Evolutionary conservation across 2,888 invertebrate genomes (phyloP).

Genomic region (Lasioglossum leucozonium): DNA sequence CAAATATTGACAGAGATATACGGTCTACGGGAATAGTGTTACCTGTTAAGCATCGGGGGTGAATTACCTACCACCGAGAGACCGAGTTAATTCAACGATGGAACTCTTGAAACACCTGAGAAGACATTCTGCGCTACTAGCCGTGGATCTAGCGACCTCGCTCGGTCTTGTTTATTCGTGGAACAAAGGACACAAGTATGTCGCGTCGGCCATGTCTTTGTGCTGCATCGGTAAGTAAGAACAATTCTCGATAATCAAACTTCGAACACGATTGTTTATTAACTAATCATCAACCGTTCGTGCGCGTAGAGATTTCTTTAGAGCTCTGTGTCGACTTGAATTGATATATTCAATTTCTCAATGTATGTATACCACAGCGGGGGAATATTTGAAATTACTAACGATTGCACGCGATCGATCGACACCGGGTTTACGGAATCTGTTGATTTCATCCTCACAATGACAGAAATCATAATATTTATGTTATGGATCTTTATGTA

Average conservation of each 20-base stretch:
- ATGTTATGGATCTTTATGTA: no score
- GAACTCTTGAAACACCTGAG: conserved; percentile 19
- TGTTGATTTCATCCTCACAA: neutral
- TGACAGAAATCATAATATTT: neutral
- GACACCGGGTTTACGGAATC: neutral
- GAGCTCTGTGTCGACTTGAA: no score
- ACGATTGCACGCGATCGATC: no score
- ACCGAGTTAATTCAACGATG: conserved; percentile 17
- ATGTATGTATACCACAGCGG: no score
- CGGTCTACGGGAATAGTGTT: neutral
- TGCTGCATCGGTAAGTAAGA: conserved; percentile 69
- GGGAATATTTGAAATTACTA: neutral
- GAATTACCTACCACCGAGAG: neutral
- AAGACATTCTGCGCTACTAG: conserved; percentile 29
- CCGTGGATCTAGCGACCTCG: conserved; percentile 48
- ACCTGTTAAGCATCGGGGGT: neutral
- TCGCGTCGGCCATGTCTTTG: conserved; percentile 47
- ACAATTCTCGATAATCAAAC: neutral
- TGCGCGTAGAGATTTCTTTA: neutral
- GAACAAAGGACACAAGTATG: conserved; percentile 52
- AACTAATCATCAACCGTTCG: neutral
- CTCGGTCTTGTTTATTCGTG: conserved; percentile 57
- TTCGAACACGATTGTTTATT: neutral
- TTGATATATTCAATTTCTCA: neutral
- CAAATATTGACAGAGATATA: neutral